Percentiles rank a stretch among this genome's conserved stretches.
phyloP scores from a whole-genome alignment of 2,888 invertebrate genomes.

The Sminthurinus aureus region DNA sequence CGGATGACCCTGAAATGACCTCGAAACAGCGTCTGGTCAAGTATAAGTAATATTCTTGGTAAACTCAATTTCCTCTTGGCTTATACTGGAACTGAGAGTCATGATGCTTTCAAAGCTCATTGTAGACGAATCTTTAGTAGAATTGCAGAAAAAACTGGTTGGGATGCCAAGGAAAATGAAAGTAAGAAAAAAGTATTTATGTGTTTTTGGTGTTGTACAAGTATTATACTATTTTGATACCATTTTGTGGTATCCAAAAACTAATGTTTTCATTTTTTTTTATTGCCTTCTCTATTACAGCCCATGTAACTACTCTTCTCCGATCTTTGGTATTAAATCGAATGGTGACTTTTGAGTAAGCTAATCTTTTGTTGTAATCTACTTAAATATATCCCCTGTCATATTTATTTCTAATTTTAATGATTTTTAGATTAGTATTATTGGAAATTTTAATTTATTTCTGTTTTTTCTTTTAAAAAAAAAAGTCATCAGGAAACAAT shows the following conservation, averaged over 20 bases:
- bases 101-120: conserved; percentile 76
- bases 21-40: conserved; percentile 84
- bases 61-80: conserved; percentile 79
- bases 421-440: no score
- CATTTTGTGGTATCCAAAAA: background rate
- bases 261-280: background rate
- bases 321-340: conserved; percentile 83
- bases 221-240: no score
- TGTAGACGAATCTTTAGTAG: conserved; percentile 77
- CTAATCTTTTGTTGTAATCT: no score
- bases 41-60: conserved; percentile 76
- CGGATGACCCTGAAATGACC: background rate
- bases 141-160: conserved; percentile 78
- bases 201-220: no score
- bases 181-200: conserved; percentile 36
- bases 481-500: no score
- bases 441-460: no score
- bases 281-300: conserved; percentile 60
- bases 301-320: conserved; percentile 83
- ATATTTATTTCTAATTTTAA: no score
- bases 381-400: no score
- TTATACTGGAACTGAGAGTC: conserved; percentile 75
- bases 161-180: conserved; percentile 83
- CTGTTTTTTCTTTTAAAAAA: no score
- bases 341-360: conserved; percentile 82